Evolutionary conservation across 2,797 vertebrate genomes (phyloP), one percentile per base, ranked within the genome.

Genomic region (Pterois miles): DNA sequence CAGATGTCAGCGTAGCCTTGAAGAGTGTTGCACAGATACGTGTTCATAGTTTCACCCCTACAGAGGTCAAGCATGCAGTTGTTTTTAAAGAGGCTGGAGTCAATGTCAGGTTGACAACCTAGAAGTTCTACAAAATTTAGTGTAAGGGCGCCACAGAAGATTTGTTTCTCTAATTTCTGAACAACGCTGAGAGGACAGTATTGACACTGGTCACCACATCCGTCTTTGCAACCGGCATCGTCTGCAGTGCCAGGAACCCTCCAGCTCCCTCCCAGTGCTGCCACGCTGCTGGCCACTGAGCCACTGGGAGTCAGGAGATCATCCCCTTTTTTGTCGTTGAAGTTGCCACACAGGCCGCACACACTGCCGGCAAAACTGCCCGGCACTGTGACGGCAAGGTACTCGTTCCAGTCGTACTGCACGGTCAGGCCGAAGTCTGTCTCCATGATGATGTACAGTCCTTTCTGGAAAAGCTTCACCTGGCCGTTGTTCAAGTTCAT

Each of bases 331-430:
- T 96, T 8, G 0, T 89, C 83, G 1, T 96, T 96, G 56, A 82
- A 93, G 82, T 97, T 96, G 36, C 96, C 95, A 0, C 97, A 97
- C 65, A 97, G 40, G n/a, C 96, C 95, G 0, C 95, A 96, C 5
- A 96, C 86, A 5, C 84, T 94, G 13, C 77, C 87, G 0, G 25
- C 76, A 80, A 96, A 93, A 20, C 10, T 38, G 0, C 25, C 0
- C 0, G 95, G 93, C 29, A 97, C 71, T 25, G 85, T 94, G 31
- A 97, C 34, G 0, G 76, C 43, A 56, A 97, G 58, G 14, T 86
- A 92, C 65, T 85, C 56, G 0, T 93, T 81, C 96, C 96, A 96
- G 82, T 97, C 71, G 0, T 96, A 97, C 48, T 87, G 76, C 53
- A 97, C 87, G 2, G 63, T 88, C 69, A 97, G 85, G 1, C 83